Evolutionary conservation across 1,140 invertebrate species (phyloP).

Genomic region (Nebria ingens): DNA sequence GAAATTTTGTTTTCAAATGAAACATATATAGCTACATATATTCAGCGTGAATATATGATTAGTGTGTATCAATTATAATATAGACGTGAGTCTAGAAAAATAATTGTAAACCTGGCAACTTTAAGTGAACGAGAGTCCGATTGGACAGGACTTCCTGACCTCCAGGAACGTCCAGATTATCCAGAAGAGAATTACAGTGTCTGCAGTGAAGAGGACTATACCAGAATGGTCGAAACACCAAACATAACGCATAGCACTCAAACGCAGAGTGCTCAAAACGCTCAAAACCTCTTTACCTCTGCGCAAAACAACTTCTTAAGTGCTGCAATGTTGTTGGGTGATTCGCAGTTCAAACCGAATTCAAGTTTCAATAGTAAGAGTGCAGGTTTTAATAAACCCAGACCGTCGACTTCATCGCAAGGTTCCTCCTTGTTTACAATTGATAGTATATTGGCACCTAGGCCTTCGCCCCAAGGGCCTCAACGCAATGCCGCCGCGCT

Average conservation of each 20-base stretch:
- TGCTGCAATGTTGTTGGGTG: constrained; percentile 4
- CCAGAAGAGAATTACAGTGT: constrained; percentile 1
- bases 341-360: neutral
- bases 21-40: too few species aligned
- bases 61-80: too few species aligned
- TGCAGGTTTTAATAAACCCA: constrained; percentile 13
- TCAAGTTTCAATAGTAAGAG: neutral
- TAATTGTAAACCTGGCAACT: constrained; percentile 2
- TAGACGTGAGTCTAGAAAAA: too few species aligned
- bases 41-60: too few species aligned
- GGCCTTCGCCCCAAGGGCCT: constrained; percentile 34
- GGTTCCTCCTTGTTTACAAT: constrained; percentile 65
- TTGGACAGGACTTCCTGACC: neutral
- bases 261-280: too few species aligned
- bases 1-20: too few species aligned
- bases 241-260: too few species aligned
- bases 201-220: constrained; percentile 6
- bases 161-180: neutral
- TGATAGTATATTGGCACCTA: constrained; percentile 64
- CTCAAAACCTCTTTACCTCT: too few species aligned
- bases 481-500: constrained; percentile 37
- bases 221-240: constrained; percentile 5
- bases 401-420: constrained; percentile 34
- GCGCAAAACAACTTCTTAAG: neutral
- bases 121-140: neutral